These are phyloP conservation scores for Bicyclus anynana DNA, from an alignment of 1,140 invertebrate species.

Conservation along the genomic window DNA sequence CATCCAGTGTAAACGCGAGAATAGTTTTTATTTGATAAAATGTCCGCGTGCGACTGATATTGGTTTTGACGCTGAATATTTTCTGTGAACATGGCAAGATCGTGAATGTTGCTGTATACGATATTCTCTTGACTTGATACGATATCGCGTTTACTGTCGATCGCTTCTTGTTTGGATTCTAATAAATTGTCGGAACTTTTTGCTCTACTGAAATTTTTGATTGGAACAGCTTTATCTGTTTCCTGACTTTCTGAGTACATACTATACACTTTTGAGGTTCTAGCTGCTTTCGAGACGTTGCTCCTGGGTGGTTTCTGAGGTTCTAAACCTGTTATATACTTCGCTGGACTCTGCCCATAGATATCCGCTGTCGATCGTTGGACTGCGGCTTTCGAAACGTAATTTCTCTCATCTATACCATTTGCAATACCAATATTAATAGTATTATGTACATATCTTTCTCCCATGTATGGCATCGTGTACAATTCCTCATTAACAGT, in stretches of 20 bases:
- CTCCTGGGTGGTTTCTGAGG: conserved; percentile 75
- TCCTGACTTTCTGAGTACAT: conserved; percentile 69
- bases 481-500: conserved; percentile 65
- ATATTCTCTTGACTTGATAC: conserved; percentile 73
- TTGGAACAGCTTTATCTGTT: conserved; percentile 47
- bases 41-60: conserved; percentile 51
- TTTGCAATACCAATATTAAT: conserved; percentile 67
- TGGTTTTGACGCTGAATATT: conserved; percentile 65
- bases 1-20: conserved; percentile 70
- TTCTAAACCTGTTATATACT: conserved; percentile 72
- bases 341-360: conserved; percentile 67
- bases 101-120: conserved; percentile 69
- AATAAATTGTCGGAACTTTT: conserved; percentile 73
- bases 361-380: conserved; percentile 60
- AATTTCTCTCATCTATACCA: conserved; percentile 63
- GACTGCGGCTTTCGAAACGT: conserved; percentile 55
- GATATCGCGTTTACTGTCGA: conserved; percentile 59
- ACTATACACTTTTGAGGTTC: conserved; percentile 74
- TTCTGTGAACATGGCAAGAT: conserved; percentile 68
- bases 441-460: conserved; percentile 64
- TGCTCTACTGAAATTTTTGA: conserved; percentile 69
- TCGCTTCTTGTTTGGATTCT: conserved; percentile 63
- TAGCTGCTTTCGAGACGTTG: conserved; percentile 64
- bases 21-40: conserved; percentile 52
- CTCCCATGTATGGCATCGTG: conserved; percentile 57